These are phyloP conservation scores for Oryzias javanicus DNA, from an alignment of 2,113 vertebrate genomes.

Conservation along the genomic window DNA sequence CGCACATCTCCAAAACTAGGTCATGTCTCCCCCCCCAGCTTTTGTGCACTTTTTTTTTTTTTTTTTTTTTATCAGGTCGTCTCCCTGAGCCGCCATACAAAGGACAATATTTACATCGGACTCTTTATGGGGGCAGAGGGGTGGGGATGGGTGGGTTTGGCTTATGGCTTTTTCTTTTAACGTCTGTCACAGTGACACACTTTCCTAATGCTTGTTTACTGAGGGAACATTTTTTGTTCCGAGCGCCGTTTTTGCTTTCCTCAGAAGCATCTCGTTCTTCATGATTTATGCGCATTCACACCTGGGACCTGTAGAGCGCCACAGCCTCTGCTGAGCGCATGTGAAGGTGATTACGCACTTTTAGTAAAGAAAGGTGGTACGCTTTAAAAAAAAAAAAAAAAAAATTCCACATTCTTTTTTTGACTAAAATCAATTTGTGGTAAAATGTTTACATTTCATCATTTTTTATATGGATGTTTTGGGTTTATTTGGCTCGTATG, in stretches of 20 bases:
- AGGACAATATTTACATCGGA: conserved; percentile 46
- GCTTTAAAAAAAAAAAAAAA: no score
- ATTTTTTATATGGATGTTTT: no score
- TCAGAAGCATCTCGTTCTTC: conserved; percentile 31
- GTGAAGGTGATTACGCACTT: no score
- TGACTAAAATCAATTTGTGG: no score
- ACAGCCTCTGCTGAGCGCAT: no score
- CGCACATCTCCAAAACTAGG: conserved; percentile 51
- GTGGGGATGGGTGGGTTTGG: conserved; percentile 20
- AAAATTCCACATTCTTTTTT: no score
- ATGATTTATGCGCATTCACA: conserved; percentile 35
- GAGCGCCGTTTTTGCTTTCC: background rate
- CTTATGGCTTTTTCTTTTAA: conserved; percentile 36
- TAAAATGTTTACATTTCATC: no score
- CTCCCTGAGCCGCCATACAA: conserved; percentile 28
- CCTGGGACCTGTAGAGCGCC: conserved; percentile 36
- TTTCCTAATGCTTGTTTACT: conserved; percentile 55
- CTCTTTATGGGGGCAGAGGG: conserved; percentile 7
- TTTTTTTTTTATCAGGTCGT: conserved; percentile 42
- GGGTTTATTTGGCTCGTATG: no score
- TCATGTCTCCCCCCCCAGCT: conserved; percentile 38
- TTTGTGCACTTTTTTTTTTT: conserved; percentile 4
- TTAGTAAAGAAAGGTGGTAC: no score
- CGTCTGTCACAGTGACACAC: conserved; percentile 62
- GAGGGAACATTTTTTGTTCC: conserved; percentile 10